These are phyloP conservation scores for Autographa pulchrina DNA, from an alignment of 2,888 invertebrate species.

Conservation along the genomic window DNA sequence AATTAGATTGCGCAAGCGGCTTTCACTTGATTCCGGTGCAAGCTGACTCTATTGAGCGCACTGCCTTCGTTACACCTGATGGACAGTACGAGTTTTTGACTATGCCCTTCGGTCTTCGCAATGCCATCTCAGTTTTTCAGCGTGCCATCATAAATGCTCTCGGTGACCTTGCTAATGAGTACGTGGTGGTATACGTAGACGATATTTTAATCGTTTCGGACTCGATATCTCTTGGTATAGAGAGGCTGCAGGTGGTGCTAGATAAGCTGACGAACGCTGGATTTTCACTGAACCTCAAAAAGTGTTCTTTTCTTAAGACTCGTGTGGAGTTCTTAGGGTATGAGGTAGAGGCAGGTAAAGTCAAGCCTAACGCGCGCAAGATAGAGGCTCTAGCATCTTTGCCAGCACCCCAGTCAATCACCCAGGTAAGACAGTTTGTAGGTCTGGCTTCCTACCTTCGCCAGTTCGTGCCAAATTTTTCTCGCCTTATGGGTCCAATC, in stretches of 20 bases:
- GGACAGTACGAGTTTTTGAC: conserved; percentile 30
- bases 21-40: conserved; percentile 7
- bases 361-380: background rate
- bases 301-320: conserved; percentile 49
- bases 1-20: background rate
- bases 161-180: conserved; percentile 30
- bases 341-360: background rate
- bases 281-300: conserved; percentile 50
- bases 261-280: conserved; percentile 23
- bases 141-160: conserved; percentile 51
- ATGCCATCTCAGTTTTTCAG: conserved; percentile 37
- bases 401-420: background rate
- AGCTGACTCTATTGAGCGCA: background rate
- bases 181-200: conserved; percentile 44
- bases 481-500: background rate
- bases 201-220: conserved; percentile 34
- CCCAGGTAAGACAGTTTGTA: conserved; percentile 1
- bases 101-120: conserved; percentile 31
- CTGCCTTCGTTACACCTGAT: conserved; percentile 9
- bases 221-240: conserved; percentile 22
- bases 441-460: conserved; percentile 43
- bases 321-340: conserved; percentile 47
- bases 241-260: conserved; percentile 25
- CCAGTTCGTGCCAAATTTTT: conserved; percentile 22
- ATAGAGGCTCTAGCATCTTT: background rate